Evolutionary conservation across 2,888 invertebrate genomes (phyloP).

Genomic region (Furcula furcula): DNA sequence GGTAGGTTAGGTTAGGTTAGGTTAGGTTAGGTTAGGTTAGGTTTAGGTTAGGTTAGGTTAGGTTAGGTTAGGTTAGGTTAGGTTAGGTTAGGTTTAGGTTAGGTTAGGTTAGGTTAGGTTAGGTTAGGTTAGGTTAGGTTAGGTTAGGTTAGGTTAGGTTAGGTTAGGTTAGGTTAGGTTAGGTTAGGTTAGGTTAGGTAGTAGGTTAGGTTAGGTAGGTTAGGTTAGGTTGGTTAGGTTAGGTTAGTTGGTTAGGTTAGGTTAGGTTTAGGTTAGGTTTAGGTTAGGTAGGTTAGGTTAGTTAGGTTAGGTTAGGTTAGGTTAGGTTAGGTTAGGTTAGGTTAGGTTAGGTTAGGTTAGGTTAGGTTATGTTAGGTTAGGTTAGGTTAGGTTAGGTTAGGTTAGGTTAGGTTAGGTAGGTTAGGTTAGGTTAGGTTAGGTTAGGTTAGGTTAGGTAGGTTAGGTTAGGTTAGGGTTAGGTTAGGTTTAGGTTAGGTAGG

Average conservation of each 20-base stretch:
- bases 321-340: constrained; percentile 26
- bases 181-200: constrained; percentile 26
- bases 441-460: constrained; percentile 9
- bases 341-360: constrained; percentile 28
- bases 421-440: too few relatives aligned
- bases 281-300: constrained; percentile 24
- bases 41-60: constrained; percentile 25
- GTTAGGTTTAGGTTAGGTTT: constrained; percentile 23
- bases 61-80: constrained; percentile 29
- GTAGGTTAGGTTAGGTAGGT: constrained; percentile 27
- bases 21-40: constrained; percentile 25
- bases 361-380: constrained; percentile 24
- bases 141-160: constrained; percentile 28
- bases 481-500: constrained; percentile 17
- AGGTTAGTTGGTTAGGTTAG: constrained; percentile 31
- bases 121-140: constrained; percentile 25
- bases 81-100: constrained; percentile 29
- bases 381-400: constrained; percentile 5
- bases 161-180: constrained; percentile 27
- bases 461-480: too few relatives aligned
- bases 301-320: constrained; percentile 27
- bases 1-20: constrained; percentile 25
- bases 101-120: constrained; percentile 29
- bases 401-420: too few relatives aligned
- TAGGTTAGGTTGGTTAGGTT: constrained; percentile 31